Percentiles rank a stretch among this genome's conserved stretches.
Conservation (phyloP, 2,888 invertebrate species). For the Microplitis deprimator region DNA sequence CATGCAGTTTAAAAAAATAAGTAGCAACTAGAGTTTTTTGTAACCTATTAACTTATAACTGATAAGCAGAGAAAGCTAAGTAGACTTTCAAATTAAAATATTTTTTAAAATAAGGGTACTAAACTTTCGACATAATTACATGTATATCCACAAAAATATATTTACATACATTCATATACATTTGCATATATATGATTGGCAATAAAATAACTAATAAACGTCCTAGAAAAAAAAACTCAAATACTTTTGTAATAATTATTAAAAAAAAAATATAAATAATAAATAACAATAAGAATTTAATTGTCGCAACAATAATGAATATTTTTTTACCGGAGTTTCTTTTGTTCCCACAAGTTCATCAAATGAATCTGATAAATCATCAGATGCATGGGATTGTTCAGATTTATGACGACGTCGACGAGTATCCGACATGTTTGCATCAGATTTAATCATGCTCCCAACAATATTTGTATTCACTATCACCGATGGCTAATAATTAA, state of each 20-base stretch:
- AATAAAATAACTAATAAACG: neutral
- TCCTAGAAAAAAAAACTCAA: neutral
- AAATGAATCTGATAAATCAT: conserved; percentile 67
- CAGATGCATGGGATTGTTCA: conserved; percentile 65
- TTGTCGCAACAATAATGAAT: neutral
- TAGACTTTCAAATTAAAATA: neutral
- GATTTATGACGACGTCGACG: conserved; percentile 67
- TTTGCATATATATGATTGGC: neutral
- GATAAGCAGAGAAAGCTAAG: neutral
- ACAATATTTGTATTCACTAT: neutral
- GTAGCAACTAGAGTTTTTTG: neutral
- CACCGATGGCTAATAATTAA: no score
- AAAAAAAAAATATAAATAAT: neutral
- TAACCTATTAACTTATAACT: neutral
- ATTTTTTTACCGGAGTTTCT: conserved; percentile 64
- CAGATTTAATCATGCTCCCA: neutral
- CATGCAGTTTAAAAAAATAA: conserved; percentile 3
- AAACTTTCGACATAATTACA: neutral
- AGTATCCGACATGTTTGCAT: conserved; percentile 63
- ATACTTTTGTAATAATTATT: neutral
- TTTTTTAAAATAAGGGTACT: neutral
- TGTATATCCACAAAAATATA: neutral
- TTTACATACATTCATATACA: neutral
- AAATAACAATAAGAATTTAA: neutral
- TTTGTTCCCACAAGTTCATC: conserved; percentile 66